Conservation (phyloP, 2,888 invertebrate genomes). For the Blomia tropicalis region DNA sequence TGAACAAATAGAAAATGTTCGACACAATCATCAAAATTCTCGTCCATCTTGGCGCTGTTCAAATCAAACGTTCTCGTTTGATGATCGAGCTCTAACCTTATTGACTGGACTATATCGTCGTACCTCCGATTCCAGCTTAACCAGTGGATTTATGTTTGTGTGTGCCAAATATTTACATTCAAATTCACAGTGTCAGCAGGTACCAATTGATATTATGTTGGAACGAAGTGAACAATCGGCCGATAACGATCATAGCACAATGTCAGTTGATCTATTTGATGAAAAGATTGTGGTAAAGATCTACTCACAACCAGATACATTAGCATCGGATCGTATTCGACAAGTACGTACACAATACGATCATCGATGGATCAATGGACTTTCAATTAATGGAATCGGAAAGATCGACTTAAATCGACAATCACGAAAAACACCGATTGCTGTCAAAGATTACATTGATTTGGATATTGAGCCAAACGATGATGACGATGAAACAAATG, state of each 20-base stretch:
- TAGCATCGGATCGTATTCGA: neutral
- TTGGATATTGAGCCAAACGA: neutral
- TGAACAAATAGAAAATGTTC: neutral
- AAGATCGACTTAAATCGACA: neutral
- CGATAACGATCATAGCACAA: neutral
- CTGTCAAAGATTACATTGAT: conserved; percentile 1
- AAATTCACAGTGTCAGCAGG: too few species aligned
- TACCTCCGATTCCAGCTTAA: too few species aligned
- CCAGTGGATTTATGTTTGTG: neutral
- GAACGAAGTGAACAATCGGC: neutral
- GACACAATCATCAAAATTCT: neutral
- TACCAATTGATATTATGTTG: neutral
- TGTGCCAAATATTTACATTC: too few species aligned
- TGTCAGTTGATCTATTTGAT: neutral
- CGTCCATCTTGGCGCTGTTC: too few species aligned
- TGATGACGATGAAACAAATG: neutral
- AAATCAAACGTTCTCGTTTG: conserved; percentile 32
- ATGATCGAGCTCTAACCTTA: conserved; percentile 33
- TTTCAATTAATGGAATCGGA: neutral
- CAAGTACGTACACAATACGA: neutral
- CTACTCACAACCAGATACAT: neutral
- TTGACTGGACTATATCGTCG: conserved; percentile 34
- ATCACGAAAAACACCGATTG: neutral
- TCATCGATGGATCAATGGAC: neutral
- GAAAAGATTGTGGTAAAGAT: neutral